Evolutionary conservation across 2,113 vertebrate species (phyloP).

Genomic region (Sardina pilchardus): DNA sequence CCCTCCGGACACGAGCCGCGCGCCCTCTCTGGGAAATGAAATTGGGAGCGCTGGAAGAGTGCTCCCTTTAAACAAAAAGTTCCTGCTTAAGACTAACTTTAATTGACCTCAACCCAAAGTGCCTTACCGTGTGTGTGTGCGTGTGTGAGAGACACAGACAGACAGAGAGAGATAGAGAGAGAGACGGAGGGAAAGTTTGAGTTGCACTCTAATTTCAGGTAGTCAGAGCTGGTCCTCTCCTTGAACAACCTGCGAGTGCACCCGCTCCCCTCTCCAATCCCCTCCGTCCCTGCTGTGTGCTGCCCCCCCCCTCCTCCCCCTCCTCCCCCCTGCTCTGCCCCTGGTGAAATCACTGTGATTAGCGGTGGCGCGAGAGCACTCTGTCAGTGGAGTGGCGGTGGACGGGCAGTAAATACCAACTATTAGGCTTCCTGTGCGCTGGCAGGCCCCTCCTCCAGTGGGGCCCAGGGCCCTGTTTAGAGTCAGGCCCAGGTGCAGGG

Average conservation of each 20-base stretch:
- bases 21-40: background rate
- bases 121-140: background rate
- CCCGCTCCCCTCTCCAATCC: background rate
- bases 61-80: background rate
- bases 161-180: background rate
- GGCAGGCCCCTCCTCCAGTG: conserved; percentile 48
- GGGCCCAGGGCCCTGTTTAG: conserved; percentile 52
- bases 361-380: conserved; percentile 40
- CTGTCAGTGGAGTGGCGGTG: conserved; percentile 58
- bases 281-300: background rate
- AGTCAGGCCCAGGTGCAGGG: conserved; percentile 47
- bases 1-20: background rate
- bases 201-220: background rate
- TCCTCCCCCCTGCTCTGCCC: conserved; percentile 19
- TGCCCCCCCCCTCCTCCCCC: background rate
- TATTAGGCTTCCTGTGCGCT: conserved; percentile 61
- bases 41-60: background rate
- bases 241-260: background rate
- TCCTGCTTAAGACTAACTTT: background rate
- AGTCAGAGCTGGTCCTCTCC: background rate
- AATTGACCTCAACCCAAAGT: background rate
- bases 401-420: conserved; percentile 61
- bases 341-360: conserved; percentile 60
- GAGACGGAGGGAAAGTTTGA: background rate
- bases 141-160: too few relatives aligned